These are phyloP conservation scores for Drosophila fungiperda DNA, from an alignment of 2,888 invertebrate genomes.

Conservation along the genomic window DNA sequence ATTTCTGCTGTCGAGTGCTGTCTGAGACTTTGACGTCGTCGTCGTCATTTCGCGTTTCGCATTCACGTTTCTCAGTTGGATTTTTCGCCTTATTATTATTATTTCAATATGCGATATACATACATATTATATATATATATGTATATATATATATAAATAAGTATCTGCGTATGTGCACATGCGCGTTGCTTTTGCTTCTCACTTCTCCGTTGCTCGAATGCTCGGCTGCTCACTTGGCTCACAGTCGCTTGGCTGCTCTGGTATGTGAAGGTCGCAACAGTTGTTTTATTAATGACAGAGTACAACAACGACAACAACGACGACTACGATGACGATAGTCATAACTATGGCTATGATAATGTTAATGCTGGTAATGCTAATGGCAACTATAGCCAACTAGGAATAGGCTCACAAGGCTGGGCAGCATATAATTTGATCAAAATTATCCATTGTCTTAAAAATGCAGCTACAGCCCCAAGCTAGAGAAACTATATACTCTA, in stretches of 20 bases:
- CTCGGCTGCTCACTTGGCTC: slow-evolving; percentile 60
- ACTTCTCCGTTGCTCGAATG: slow-evolving; percentile 3
- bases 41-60: slow-evolving; percentile 59
- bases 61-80: slow-evolving; percentile 76
- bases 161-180: slow-evolving; percentile 56
- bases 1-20: slow-evolving; percentile 67
- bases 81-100: slow-evolving; percentile 80
- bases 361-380: slow-evolving; percentile 24
- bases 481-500: background rate
- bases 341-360: slow-evolving; percentile 39
- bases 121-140: slow-evolving; percentile 24
- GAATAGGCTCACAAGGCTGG: slow-evolving; percentile 27
- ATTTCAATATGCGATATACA: slow-evolving; percentile 69
- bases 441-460: slow-evolving; percentile 5
- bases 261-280: slow-evolving; percentile 85
- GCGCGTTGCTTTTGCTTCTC: slow-evolving; percentile 38
- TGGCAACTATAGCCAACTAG: slow-evolving; percentile 18
- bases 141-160: slow-evolving; percentile 29
- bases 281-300: slow-evolving; percentile 85
- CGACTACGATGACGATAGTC: slow-evolving; percentile 23
- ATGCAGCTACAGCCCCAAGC: background rate
- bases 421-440: slow-evolving; percentile 22
- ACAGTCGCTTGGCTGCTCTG: slow-evolving; percentile 83
- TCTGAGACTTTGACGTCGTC: slow-evolving; percentile 72
- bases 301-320: slow-evolving; percentile 62